Percentiles rank a stretch among this genome's conserved stretches.
phyloP scores from a whole-genome alignment of 2,888 invertebrate species.

The Himalopsyche anomala region DNA sequence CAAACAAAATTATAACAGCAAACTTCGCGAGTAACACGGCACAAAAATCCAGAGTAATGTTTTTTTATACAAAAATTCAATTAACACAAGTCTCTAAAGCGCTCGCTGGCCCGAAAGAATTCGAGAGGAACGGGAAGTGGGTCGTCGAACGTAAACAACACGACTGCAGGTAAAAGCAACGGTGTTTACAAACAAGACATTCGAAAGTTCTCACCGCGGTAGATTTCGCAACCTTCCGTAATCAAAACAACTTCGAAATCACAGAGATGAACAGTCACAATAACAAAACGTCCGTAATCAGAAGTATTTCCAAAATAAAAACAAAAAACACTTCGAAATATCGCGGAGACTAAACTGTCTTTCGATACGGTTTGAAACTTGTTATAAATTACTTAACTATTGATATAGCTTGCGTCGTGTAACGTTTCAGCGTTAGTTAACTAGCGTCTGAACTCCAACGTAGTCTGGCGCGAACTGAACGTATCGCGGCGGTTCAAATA shows the following conservation, averaged over 20 bases:
- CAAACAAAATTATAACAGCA: background rate
- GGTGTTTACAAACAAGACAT: slow-evolving; percentile 62
- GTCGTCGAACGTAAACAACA: slow-evolving; percentile 58
- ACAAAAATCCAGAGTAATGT: slow-evolving; percentile 18
- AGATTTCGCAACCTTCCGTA: slow-evolving; percentile 61
- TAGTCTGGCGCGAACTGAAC: slow-evolving; percentile 58
- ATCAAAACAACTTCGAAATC: slow-evolving; percentile 57
- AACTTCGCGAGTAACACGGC: background rate
- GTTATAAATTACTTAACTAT: slow-evolving; percentile 19
- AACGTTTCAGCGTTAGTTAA: background rate
- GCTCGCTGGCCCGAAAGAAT: slow-evolving; percentile 44
- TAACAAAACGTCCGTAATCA: slow-evolving; percentile 10
- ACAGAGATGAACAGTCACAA: slow-evolving; percentile 36
- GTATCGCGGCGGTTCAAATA: slow-evolving; percentile 58
- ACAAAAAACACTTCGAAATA: slow-evolving; percentile 32
- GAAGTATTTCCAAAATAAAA: background rate
- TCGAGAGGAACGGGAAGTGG: slow-evolving; percentile 57
- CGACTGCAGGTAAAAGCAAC: slow-evolving; percentile 63
- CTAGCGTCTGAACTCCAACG: slow-evolving; percentile 31
- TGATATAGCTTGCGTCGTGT: slow-evolving; percentile 31
- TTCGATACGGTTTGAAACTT: slow-evolving; percentile 9
- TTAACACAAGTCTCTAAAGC: slow-evolving; percentile 8
- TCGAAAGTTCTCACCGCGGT: slow-evolving; percentile 59
- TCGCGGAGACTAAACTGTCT: background rate
- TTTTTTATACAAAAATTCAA: slow-evolving; percentile 22